Conservation (phyloP, 2,888 invertebrate species). For the Apamea anceps region DNA sequence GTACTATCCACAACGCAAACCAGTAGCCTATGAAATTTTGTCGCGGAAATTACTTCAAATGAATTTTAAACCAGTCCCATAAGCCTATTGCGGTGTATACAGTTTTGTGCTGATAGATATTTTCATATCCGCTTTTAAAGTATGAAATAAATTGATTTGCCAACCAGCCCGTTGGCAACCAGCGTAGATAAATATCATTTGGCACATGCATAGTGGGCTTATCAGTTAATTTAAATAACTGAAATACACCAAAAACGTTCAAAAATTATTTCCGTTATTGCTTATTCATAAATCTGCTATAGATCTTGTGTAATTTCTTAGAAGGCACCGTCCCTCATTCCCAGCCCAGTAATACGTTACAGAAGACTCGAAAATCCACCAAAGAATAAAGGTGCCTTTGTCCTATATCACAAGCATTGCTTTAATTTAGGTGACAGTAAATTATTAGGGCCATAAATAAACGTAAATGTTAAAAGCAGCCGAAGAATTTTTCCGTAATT, state of each 20-base stretch:
- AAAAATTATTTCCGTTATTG: constrained; percentile 28
- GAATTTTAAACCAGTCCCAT: constrained; percentile 32
- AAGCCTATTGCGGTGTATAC: constrained; percentile 24
- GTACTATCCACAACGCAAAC: constrained; percentile 53
- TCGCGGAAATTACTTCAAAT: constrained; percentile 41
- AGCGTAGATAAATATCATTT: constrained; percentile 57
- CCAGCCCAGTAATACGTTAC: constrained; percentile 54
- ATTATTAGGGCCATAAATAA: constrained; percentile 87
- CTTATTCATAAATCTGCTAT: constrained; percentile 31
- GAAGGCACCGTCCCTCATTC: constrained; percentile 31
- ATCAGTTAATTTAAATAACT: constrained; percentile 57
- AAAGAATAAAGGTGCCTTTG: constrained; percentile 79
- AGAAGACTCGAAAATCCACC: constrained; percentile 72
- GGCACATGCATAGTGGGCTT: constrained; percentile 55
- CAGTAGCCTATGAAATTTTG: constrained; percentile 50
- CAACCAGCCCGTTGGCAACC: constrained; percentile 50
- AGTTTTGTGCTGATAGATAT: constrained; percentile 35
- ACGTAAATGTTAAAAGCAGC: constrained; percentile 86
- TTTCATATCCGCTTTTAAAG: constrained; percentile 56
- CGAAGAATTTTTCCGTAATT: constrained; percentile 86
- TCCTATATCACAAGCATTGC: constrained; percentile 80
- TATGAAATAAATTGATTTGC: constrained; percentile 59
- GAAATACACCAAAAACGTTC: constrained; percentile 18
- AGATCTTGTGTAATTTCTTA: constrained; percentile 35
- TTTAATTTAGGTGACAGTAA: constrained; percentile 83